These are phyloP conservation scores for Chrysodeixis includens DNA, from an alignment of 2,888 invertebrate genomes.

Conservation along the genomic window DNA sequence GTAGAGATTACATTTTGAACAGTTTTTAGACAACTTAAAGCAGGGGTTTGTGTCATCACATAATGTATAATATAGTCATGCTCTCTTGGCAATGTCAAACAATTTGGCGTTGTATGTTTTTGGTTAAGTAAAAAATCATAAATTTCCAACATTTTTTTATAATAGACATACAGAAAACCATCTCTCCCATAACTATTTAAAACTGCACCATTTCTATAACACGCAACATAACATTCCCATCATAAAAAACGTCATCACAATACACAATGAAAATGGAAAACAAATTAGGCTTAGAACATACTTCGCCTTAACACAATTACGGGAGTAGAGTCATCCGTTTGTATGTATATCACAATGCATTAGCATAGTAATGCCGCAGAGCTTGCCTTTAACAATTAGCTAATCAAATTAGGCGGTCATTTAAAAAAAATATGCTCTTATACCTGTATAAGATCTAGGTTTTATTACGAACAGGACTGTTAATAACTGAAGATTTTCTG, in stretches of 20 bases:
- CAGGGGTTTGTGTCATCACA: no score
- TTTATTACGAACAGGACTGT: neutral
- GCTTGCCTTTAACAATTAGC: slow-evolving; percentile 53
- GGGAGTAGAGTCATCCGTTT: slow-evolving; percentile 54
- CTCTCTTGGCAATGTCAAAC: no score
- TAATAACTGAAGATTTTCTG: neutral
- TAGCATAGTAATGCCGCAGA: slow-evolving; percentile 60
- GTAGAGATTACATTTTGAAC: no score
- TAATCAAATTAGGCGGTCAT: slow-evolving; percentile 45
- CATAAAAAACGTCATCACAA: neutral
- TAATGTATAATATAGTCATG: no score
- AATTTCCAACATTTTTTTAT: no score
- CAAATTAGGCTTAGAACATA: neutral
- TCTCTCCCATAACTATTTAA: no score
- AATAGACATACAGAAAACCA: no score
- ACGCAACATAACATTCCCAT: neutral
- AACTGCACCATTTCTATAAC: neutral
- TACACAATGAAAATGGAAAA: neutral
- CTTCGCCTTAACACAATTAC: slow-evolving; percentile 59
- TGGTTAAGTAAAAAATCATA: no score
- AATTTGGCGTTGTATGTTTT: no score
- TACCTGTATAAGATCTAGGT: neutral
- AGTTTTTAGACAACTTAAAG: no score
- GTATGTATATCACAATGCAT: slow-evolving; percentile 56
- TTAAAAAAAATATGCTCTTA: slow-evolving; percentile 15